Evolutionary conservation across 1,140 invertebrate genomes (phyloP).

Genomic region (Penaeus japonicus): DNA sequence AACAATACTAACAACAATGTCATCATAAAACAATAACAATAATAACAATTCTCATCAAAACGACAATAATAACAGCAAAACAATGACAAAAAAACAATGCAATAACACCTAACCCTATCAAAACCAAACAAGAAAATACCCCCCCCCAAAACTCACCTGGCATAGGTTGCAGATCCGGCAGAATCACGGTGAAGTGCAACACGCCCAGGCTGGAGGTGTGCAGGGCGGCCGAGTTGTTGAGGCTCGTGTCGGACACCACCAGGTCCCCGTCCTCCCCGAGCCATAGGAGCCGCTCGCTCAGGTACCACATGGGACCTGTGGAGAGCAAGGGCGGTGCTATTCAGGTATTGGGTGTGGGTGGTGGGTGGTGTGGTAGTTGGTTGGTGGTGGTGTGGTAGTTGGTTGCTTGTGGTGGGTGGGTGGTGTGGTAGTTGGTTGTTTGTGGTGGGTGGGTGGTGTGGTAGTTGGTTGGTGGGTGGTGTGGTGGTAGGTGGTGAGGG

Average conservation of each 20-base stretch:
- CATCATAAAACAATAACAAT: neutral
- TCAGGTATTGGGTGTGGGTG: neutral
- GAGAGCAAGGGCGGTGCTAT: neutral
- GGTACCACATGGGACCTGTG: constrained; percentile 76
- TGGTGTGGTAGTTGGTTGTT: too few relatives aligned
- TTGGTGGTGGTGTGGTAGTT: too few relatives aligned
- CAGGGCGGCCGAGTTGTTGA: constrained; percentile 78
- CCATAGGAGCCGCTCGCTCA: constrained; percentile 81
- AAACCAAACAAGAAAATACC: neutral
- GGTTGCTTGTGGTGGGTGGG: too few relatives aligned
- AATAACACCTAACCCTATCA: neutral
- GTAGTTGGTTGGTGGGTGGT: neutral
- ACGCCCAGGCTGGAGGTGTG: constrained; percentile 70
- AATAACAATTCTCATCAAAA: neutral
- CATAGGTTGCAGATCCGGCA: constrained; percentile 72
- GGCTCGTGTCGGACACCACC: constrained; percentile 79
- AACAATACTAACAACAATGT: too few relatives aligned
- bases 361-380: neutral
- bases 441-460: too few relatives aligned
- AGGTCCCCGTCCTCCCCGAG: constrained; percentile 78
- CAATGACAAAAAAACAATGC: neutral
- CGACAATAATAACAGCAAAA: neutral
- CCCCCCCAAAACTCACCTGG: constrained; percentile 63
- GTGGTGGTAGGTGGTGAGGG: neutral
- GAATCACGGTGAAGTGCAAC: constrained; percentile 77